A percentile compares a stretch with the other conserved stretches of the same genome.
Evolutionary conservation across 2,113 vertebrate species (phyloP).

Genomic region (Neotragus moschatus): DNA sequence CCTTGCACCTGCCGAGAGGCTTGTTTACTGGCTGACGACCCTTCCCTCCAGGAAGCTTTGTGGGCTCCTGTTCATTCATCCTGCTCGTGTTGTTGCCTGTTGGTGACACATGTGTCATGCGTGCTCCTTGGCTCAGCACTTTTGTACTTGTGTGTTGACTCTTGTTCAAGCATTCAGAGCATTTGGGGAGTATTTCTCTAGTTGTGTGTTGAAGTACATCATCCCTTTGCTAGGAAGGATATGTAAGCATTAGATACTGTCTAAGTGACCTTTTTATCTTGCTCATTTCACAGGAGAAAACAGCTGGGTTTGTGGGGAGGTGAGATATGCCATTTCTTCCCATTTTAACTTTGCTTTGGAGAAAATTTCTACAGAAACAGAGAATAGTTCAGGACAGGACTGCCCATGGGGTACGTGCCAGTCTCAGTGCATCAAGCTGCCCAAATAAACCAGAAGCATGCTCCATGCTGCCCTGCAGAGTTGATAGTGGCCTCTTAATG

Average conservation of each 20-base stretch:
- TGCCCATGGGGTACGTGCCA: accelerated
- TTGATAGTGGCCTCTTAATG: background rate
- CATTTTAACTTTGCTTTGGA: background rate
- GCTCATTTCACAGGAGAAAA: background rate
- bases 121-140: background rate
- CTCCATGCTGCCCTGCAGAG: background rate
- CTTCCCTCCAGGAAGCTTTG: background rate
- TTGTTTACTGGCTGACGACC: background rate
- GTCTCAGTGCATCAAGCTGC: accelerated
- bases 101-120: accelerated
- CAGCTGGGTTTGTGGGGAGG: background rate
- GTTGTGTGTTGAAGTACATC: background rate
- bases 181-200: background rate
- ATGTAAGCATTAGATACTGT: background rate
- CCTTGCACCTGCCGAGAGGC: background rate
- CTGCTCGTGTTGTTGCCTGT: background rate
- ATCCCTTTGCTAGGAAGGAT: background rate
- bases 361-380: background rate
- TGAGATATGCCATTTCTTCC: background rate
- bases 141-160: background rate
- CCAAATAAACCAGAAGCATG: accelerated
- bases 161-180: background rate
- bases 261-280: background rate
- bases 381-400: background rate
- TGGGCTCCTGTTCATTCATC: accelerated